These are phyloP conservation scores for Brenthis daphne DNA, from an alignment of 2,888 invertebrate genomes.

Conservation along the genomic window DNA sequence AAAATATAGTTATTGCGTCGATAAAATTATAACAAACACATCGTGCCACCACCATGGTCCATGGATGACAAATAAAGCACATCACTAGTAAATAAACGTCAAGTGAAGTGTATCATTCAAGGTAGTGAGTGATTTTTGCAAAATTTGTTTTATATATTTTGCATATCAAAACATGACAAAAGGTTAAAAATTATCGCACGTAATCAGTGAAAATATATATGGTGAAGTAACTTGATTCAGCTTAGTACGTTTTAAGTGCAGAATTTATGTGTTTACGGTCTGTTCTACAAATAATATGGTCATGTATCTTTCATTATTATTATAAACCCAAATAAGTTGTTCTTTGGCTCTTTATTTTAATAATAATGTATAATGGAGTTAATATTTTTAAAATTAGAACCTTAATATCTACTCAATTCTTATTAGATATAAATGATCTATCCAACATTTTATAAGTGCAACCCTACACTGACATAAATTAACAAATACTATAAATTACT, in stretches of 20 bases:
- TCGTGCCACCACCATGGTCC: no score
- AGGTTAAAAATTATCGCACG: not conserved
- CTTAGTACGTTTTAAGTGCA: conserved; percentile 44
- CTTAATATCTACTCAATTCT: no score
- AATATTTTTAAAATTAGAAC: no score
- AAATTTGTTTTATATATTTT: conserved; percentile 13
- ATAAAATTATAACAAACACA: no score
- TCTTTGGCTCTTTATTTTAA: not conserved
- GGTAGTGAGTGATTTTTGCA: conserved; percentile 31
- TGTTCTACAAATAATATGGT: conserved; percentile 61
- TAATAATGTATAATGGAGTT: not conserved
- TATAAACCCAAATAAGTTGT: conserved; percentile 8
- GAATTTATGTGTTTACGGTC: conserved; percentile 72
- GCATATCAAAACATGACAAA: not conserved
- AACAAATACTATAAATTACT: no score
- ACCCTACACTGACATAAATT: no score
- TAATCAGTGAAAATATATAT: conserved; percentile 7
- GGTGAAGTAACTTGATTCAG: conserved; percentile 22
- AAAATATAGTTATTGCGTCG: no score
- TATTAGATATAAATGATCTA: no score
- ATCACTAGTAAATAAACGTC: conserved; percentile 13
- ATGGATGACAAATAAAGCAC: not conserved
- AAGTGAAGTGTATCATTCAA: conserved; percentile 32
- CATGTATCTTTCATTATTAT: conserved; percentile 53
- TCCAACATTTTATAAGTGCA: no score